Conservation (phyloP, 2,797 vertebrate species). For the Brachyrhaphis roseni region DNA sequence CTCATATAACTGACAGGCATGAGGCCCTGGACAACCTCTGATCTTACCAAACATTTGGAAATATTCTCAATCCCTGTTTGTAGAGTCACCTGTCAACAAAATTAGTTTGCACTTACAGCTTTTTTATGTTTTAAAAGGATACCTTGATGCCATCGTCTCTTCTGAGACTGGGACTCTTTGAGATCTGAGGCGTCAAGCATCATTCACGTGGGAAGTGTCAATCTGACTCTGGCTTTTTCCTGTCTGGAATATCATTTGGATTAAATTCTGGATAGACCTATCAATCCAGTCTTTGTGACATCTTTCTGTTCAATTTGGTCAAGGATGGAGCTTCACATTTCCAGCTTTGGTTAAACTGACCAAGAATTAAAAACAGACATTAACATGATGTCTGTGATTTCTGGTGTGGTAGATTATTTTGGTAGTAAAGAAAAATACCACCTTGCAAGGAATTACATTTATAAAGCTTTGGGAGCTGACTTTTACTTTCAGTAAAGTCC, state of each 20-base stretch:
- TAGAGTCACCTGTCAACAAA: constrained; percentile 20
- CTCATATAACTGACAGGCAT: constrained; percentile 48
- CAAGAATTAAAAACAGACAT: constrained; percentile 3
- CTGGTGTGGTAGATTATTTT: constrained; percentile 46
- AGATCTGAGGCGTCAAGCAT: constrained; percentile 9
- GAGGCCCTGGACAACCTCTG: constrained; percentile 40
- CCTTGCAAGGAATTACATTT: constrained; percentile 31
- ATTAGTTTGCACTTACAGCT: constrained; percentile 10
- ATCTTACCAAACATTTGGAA: constrained; percentile 39
- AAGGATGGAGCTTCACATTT: constrained; percentile 61
- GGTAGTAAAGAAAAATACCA: constrained; percentile 22
- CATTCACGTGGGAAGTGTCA: constrained; percentile 22
- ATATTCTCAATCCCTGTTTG: constrained; percentile 24
- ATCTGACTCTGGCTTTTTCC: constrained; percentile 32
- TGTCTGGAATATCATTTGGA: constrained; percentile 50
- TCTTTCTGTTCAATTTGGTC: constrained; percentile 12
- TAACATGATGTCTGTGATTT: constrained; percentile 23
- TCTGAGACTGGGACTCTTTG: constrained; percentile 29
- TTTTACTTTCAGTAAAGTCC: constrained; percentile 34
- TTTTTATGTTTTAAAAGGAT: constrained; percentile 39
- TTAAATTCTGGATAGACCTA: constrained; percentile 28
- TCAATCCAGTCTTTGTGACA: constrained; percentile 35
- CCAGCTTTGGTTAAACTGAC: constrained; percentile 58
- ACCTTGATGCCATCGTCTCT: constrained; percentile 10
- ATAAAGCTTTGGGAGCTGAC: constrained; percentile 43